Evolutionary conservation across 2,888 invertebrate genomes (phyloP).

Genomic region (Cheilosia scutellata): DNA sequence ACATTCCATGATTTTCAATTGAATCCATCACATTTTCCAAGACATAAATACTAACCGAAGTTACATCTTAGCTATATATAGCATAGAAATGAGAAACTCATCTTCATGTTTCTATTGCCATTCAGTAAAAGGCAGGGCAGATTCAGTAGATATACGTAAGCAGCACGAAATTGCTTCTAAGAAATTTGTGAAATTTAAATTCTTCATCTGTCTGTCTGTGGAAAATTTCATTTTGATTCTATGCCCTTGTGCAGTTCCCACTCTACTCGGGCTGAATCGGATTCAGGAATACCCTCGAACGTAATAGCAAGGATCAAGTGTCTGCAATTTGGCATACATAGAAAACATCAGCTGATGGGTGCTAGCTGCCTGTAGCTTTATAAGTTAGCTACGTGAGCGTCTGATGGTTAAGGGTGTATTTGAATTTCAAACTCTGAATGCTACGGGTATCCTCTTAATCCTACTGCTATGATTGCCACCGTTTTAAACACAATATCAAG

Average conservation of each 20-base stretch:
- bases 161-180: constrained; percentile 65
- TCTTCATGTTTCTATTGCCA: not conserved
- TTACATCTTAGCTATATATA: constrained; percentile 44
- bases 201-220: constrained; percentile 72
- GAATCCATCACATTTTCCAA: constrained; percentile 47
- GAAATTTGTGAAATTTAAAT: constrained; percentile 72
- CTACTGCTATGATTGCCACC: constrained; percentile 67
- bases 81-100: not conserved
- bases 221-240: constrained; percentile 71
- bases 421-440: constrained; percentile 38
- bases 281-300: constrained; percentile 48
- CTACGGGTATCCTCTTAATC: constrained; percentile 29
- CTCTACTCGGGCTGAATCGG: constrained; percentile 25
- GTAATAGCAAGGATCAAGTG: constrained; percentile 65
- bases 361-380: constrained; percentile 34
- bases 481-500: constrained; percentile 67
- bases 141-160: not conserved
- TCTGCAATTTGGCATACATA: constrained; percentile 63
- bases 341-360: constrained; percentile 25
- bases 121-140: constrained; percentile 10
- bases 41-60: constrained; percentile 30
- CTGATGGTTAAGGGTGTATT: constrained; percentile 47
- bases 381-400: constrained; percentile 23
- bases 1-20: constrained; percentile 58
- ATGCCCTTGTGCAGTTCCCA: constrained; percentile 39